Percentiles rank a stretch among this genome's conserved stretches.
phyloP scores from a whole-genome alignment of 1,140 invertebrate genomes.

The Cotesia vestalis region DNA sequence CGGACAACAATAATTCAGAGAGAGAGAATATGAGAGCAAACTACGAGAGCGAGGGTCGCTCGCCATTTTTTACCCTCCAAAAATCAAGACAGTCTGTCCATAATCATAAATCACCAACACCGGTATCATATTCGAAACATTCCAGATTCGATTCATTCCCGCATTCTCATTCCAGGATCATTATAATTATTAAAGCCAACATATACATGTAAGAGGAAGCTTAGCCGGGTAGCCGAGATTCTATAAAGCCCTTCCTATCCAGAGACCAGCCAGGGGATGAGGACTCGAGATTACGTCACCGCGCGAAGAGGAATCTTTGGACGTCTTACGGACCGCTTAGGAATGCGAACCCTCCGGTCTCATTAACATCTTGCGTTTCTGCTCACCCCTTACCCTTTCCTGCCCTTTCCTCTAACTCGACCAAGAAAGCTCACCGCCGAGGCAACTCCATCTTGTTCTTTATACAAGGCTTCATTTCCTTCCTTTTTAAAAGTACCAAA shows the following conservation, averaged over 20 bases:
- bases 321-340: constrained; percentile 62
- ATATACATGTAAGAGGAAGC: neutral
- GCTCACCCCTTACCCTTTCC: constrained; percentile 39
- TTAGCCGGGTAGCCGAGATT: constrained; percentile 50
- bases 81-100: constrained; percentile 19
- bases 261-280: constrained; percentile 42
- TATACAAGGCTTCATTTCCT: constrained; percentile 16
- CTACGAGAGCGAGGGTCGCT: neutral
- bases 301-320: constrained; percentile 62
- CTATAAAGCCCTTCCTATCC: constrained; percentile 30
- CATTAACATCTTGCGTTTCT: constrained; percentile 67
- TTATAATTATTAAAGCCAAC: neutral
- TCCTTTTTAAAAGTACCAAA: neutral
- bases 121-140: neutral
- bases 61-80: constrained; percentile 20
- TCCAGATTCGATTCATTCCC: neutral
- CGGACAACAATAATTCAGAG: constrained; percentile 57
- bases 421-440: constrained; percentile 25
- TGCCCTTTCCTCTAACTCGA: constrained; percentile 21
- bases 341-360: constrained; percentile 66
- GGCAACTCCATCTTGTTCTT: constrained; percentile 8
- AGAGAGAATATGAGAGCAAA: constrained; percentile 27
- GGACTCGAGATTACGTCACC: constrained; percentile 56
- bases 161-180: neutral
- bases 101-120: neutral